Percentiles rank a stretch among this genome's conserved stretches.
These are phyloP conservation scores for Melitaea cinxia DNA, from an alignment of 1,140 invertebrate genomes.

Conservation along the genomic window DNA sequence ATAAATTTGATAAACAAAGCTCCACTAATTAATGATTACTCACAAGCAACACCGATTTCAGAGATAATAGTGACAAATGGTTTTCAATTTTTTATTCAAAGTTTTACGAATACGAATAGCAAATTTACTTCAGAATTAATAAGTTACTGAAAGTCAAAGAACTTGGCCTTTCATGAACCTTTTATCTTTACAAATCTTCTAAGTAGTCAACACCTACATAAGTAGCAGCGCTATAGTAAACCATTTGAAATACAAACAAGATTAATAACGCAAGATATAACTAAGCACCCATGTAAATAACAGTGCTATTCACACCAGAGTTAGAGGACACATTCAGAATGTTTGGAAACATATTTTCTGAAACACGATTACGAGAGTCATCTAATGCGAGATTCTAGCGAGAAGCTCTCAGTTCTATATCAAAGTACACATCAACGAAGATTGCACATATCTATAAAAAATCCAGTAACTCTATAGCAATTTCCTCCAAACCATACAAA, in stretches of 20 bases:
- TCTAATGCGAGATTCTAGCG: not conserved
- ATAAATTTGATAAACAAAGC: constrained; percentile 1
- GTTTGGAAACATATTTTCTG: not conserved
- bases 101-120: constrained; percentile 4
- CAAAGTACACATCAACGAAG: not conserved
- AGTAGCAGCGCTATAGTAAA: not conserved
- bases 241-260: not conserved
- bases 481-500: not conserved
- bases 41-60: constrained; percentile 5
- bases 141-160: too few species aligned
- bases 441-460: not conserved
- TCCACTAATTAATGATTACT: constrained; percentile 18
- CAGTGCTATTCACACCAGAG: not conserved
- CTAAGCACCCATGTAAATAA: not conserved
- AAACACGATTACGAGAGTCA: not conserved
- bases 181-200: too few species aligned
- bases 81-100: constrained; percentile 11
- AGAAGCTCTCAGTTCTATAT: not conserved
- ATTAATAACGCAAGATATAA: not conserved
- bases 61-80: constrained; percentile 19
- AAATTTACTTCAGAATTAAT: too few species aligned
- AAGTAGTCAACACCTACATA: too few species aligned
- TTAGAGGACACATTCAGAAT: not conserved
- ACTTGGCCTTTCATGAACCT: too few species aligned
- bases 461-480: not conserved